Percentiles rank a stretch among this genome's conserved stretches.
phyloP scores from a whole-genome alignment of 2,797 vertebrate species.

The Onychomys arenicola region DNA sequence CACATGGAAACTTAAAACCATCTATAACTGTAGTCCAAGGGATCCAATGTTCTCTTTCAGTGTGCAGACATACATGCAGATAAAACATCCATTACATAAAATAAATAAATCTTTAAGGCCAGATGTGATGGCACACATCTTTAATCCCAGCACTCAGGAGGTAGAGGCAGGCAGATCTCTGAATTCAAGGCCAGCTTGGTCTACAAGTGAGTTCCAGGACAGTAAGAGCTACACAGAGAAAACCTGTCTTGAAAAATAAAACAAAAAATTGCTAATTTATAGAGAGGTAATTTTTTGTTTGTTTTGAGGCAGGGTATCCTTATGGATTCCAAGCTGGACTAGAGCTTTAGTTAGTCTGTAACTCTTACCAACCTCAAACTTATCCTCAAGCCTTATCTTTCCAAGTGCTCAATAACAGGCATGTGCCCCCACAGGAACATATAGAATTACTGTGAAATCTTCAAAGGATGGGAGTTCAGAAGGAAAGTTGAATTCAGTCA shows the following conservation, averaged over 20 bases:
- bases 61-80: background rate
- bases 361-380: background rate
- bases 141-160: background rate
- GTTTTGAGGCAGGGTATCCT: background rate
- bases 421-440: background rate
- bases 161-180: background rate
- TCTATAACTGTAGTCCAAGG: background rate
- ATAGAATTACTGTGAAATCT: conserved; percentile 17
- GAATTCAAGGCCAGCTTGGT: background rate
- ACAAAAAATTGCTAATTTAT: conserved; percentile 30
- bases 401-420: background rate
- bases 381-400: background rate
- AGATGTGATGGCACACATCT: background rate
- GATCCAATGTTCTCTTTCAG: background rate
- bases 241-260: background rate
- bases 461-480: conserved; percentile 49
- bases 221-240: background rate
- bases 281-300: background rate
- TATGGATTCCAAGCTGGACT: background rate
- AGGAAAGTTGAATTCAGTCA: conserved; percentile 52
- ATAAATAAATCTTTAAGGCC: background rate
- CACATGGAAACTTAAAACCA: background rate
- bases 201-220: background rate
- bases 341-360: background rate
- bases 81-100: background rate